Conservation (phyloP, 2,888 invertebrate genomes). For the Sialis fuliginosa region DNA sequence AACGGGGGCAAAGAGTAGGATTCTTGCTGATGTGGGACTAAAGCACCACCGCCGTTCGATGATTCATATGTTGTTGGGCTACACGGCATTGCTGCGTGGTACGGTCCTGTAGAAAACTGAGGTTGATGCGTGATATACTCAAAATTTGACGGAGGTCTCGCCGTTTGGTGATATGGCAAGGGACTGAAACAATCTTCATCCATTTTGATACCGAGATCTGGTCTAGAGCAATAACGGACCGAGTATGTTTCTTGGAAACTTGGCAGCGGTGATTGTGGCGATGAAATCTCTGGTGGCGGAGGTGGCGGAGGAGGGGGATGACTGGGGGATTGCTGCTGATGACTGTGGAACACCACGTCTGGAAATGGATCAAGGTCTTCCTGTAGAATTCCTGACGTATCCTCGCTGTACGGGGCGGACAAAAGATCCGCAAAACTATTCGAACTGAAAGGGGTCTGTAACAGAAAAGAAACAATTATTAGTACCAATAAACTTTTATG, state of each 20-base stretch:
- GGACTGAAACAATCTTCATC: slow-evolving; percentile 68
- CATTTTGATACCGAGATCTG: slow-evolving; percentile 61
- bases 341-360: slow-evolving; percentile 33
- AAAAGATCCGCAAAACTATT: slow-evolving; percentile 61
- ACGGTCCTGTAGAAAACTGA: slow-evolving; percentile 35
- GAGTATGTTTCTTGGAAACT: slow-evolving; percentile 83
- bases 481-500: no score
- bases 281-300: slow-evolving; percentile 12
- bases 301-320: slow-evolving; percentile 14
- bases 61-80: slow-evolving; percentile 26
- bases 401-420: slow-evolving; percentile 55
- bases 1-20: slow-evolving; percentile 54
- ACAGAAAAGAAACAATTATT: slow-evolving; percentile 20
- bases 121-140: slow-evolving; percentile 37
- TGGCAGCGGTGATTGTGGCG: slow-evolving; percentile 47
- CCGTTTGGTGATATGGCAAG: slow-evolving; percentile 35
- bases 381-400: slow-evolving; percentile 48
- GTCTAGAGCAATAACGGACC: slow-evolving; percentile 46
- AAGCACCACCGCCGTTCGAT: slow-evolving; percentile 6
- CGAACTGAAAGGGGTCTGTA: slow-evolving; percentile 61
- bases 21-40: slow-evolving; percentile 27
- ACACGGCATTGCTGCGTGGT: slow-evolving; percentile 39
- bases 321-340: slow-evolving; percentile 15
- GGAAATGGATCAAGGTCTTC: slow-evolving; percentile 60
- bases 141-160: slow-evolving; percentile 32